Evolutionary conservation across 2,113 vertebrate genomes (phyloP).

Genomic region (Python bivittatus): DNA sequence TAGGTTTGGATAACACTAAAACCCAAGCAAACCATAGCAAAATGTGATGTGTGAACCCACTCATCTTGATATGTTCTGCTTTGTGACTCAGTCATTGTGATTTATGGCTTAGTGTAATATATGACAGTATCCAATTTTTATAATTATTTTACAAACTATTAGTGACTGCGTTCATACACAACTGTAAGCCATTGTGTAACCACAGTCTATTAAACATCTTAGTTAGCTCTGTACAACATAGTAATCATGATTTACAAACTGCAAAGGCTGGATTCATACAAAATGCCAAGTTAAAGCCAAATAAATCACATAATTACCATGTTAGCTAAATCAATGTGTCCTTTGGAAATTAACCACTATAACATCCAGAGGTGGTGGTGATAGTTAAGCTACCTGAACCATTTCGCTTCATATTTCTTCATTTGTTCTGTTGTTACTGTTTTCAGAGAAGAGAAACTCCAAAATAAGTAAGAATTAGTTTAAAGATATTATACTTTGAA

Average conservation of each 20-base stretch:
- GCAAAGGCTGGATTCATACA: background rate
- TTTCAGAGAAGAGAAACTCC: background rate
- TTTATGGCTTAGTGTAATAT: background rate
- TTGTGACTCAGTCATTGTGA: background rate
- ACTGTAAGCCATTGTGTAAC: background rate
- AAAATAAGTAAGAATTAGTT: background rate
- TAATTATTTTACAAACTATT: background rate
- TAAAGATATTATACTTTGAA: background rate
- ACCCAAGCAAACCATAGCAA: background rate
- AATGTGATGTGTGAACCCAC: background rate
- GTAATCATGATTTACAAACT: background rate
- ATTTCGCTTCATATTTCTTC: background rate
- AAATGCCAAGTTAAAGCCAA: background rate
- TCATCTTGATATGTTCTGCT: background rate
- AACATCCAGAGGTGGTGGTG: background rate
- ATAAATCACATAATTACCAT: background rate
- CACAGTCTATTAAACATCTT: background rate
- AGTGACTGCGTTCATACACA: background rate
- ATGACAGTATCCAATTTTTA: background rate
- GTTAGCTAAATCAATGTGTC: background rate
- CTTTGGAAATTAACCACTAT: background rate
- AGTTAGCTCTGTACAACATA: background rate
- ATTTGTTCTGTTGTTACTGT: background rate
- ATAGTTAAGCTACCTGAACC: background rate
- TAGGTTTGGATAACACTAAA: background rate